These are phyloP conservation scores for Tragelaphus eurycerus DNA, from an alignment of 2,797 vertebrate genomes.

Conservation along the genomic window DNA sequence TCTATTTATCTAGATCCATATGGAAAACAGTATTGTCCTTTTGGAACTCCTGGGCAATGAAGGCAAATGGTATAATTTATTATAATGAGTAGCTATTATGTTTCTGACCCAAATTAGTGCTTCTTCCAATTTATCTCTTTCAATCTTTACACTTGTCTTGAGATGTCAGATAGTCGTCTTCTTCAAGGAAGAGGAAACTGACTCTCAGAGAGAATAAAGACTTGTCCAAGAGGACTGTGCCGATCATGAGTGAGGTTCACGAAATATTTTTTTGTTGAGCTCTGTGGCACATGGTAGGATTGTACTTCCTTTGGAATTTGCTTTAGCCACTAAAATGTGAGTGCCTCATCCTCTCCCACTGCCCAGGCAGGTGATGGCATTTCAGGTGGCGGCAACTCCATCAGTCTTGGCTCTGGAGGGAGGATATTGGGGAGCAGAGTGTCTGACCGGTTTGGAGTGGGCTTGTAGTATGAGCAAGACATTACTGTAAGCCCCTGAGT, in stretches of 20 bases:
- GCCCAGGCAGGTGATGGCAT: not conserved
- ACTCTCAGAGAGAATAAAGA: not conserved
- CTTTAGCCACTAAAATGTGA: not conserved
- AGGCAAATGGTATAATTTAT: not conserved
- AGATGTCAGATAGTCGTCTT: not conserved
- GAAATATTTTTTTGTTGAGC: not conserved
- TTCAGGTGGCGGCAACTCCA: not conserved
- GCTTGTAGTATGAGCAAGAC: not conserved
- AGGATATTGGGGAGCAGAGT: not conserved
- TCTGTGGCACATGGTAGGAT: not conserved
- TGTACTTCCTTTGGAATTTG: not conserved
- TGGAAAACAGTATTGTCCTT: not conserved
- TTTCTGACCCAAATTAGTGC: not conserved
- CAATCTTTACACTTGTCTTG: not conserved
- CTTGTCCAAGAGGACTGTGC: not conserved
- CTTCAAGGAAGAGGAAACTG: not conserved
- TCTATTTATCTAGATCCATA: not conserved
- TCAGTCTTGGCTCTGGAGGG: not conserved
- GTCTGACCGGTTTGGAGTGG: not conserved
- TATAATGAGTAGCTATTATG: not conserved
- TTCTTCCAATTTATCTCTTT: not conserved
- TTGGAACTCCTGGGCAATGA: not conserved
- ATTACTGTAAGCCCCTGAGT: not conserved
- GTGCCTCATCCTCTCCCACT: not conserved
- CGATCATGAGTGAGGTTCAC: not conserved